phyloP scores from a whole-genome alignment of 2,113 vertebrate species.

The Dasyprocta punctata region DNA sequence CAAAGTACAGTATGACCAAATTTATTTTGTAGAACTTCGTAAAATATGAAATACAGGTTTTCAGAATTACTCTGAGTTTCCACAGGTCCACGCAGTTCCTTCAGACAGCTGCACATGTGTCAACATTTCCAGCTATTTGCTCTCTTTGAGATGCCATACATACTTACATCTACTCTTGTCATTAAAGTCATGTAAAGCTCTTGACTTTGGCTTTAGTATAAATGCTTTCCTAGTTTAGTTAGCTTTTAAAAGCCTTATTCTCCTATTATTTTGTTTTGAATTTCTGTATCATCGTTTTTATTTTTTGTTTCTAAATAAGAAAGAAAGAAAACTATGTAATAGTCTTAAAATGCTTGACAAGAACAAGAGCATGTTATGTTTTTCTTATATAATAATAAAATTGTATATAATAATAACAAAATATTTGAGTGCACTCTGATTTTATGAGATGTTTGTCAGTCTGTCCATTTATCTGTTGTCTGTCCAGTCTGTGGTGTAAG shows the following conservation, averaged over 20 bases:
- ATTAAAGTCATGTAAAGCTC: not conserved
- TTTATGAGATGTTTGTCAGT: too few relatives aligned
- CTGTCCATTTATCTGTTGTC: too few relatives aligned
- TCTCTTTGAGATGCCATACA: not conserved
- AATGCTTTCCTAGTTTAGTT: constrained; percentile 21
- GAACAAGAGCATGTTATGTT: too few relatives aligned
- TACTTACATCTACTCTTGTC: not conserved
- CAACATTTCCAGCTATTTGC: not conserved
- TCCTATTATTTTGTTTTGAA: too few relatives aligned
- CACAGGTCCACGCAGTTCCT: not conserved
- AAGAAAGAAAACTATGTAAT: too few relatives aligned
- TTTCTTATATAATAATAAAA: too few relatives aligned
- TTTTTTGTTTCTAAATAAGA: too few relatives aligned
- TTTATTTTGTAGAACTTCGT: not conserved
- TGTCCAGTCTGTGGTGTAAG: too few relatives aligned
- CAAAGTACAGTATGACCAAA: not conserved
- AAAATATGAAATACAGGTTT: not conserved
- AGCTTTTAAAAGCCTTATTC: not conserved
- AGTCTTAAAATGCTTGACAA: too few relatives aligned
- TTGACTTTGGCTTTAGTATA: not conserved
- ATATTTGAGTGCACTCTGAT: too few relatives aligned
- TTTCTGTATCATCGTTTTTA: too few relatives aligned
- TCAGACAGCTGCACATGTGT: not conserved
- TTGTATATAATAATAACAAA: too few relatives aligned
- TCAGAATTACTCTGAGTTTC: not conserved